These are phyloP conservation scores for Acanthaster planci DNA, from an alignment of 35 echinoderm and acorn worm genomes.

Conservation along the genomic window DNA sequence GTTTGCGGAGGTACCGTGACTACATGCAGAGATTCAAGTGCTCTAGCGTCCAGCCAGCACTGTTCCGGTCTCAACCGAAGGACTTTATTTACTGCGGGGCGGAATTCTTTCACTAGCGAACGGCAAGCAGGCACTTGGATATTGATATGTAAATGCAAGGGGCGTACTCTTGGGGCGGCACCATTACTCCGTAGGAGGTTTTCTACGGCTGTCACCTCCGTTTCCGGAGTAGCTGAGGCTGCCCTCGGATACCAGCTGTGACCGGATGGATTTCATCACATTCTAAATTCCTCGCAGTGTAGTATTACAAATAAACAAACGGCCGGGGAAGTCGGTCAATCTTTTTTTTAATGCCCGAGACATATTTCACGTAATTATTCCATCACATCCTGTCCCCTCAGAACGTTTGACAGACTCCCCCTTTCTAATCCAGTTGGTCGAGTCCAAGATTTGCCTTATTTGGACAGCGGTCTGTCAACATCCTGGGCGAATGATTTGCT, in stretches of 20 bases:
- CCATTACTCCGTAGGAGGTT: constrained; percentile 25
- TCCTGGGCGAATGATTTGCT: constrained; percentile 43
- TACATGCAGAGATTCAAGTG: not conserved
- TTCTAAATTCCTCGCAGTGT: constrained; percentile 33
- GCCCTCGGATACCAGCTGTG: constrained; percentile 9
- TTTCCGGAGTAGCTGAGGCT: constrained; percentile 14
- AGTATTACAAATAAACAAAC: constrained; percentile 34
- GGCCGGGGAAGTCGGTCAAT: constrained; percentile 23
- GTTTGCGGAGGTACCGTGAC: not conserved
- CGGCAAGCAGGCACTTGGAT: constrained; percentile 23
- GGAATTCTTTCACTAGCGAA: constrained; percentile 25
- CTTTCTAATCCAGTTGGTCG: not conserved
- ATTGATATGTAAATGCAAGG: constrained; percentile 30
- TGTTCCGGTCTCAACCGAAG: constrained; percentile 16
- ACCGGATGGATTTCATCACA: constrained; percentile 33
- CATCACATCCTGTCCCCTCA: not conserved
- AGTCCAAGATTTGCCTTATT: constrained; percentile 31
- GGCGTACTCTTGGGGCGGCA: constrained; percentile 23
- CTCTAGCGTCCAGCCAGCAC: not conserved
- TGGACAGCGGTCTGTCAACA: constrained; percentile 31
- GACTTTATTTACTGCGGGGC: constrained; percentile 30
- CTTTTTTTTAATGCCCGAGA: constrained; percentile 18
- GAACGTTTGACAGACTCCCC: not conserved
- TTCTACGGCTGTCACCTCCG: constrained; percentile 1
- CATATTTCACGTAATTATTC: constrained; percentile 26